A percentile compares a stretch with the other conserved stretches of the same genome.
Conservation (phyloP, 2,797 vertebrate genomes). For the Morelia viridis region DNA sequence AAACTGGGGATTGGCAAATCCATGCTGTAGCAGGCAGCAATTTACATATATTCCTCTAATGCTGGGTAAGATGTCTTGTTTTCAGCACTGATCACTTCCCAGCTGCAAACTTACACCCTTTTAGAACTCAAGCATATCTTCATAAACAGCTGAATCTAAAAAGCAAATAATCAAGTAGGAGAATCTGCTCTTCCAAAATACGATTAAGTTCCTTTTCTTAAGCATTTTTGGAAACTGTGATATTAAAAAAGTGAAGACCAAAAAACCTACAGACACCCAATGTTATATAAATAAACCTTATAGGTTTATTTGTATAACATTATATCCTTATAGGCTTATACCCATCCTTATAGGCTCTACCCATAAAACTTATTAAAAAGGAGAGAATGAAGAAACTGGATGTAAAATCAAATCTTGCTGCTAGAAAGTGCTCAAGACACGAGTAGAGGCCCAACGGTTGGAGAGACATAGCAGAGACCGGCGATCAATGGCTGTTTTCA, state of each 20-base stretch:
- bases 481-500: slow-evolving; percentile 69
- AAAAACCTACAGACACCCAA: background rate
- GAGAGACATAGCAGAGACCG: slow-evolving; percentile 23
- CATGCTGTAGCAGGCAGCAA: background rate
- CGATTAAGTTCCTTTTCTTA: background rate
- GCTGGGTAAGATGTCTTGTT: background rate
- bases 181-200: slow-evolving; percentile 14
- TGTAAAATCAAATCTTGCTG: background rate
- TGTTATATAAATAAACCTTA: slow-evolving; percentile 20
- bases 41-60: background rate
- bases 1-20: background rate
- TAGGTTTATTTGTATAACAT: no score
- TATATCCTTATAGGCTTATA: background rate
- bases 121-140: slow-evolving; percentile 14
- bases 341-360: background rate
- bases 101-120: background rate
- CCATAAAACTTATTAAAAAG: slow-evolving; percentile 23
- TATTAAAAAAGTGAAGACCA: slow-evolving; percentile 19
- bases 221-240: background rate
- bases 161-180: background rate
- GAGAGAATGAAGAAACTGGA: slow-evolving; percentile 6
- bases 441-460: background rate
- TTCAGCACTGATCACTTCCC: background rate
- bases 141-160: slow-evolving; percentile 8
- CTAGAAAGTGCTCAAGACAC: slow-evolving; percentile 28